Evolutionary conservation across 1,140 invertebrate genomes (phyloP).

Genomic region (Rhyzopertha dominica): DNA sequence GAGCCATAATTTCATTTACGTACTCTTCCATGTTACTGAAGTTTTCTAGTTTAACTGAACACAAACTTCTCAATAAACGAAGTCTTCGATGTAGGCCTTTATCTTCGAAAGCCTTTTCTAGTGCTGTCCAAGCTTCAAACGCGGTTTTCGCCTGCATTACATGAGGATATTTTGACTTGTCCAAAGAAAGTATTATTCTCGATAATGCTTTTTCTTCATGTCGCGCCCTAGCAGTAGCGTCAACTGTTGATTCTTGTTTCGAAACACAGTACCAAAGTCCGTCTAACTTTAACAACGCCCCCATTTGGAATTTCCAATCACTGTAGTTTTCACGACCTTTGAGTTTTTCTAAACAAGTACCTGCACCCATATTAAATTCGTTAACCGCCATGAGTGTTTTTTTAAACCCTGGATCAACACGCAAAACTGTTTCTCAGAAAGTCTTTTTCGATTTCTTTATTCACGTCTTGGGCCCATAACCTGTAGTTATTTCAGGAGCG

Average conservation of each 20-base stretch:
- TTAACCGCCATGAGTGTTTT: conserved; percentile 13
- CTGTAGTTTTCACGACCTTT: conserved; percentile 16
- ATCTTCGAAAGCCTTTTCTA: conserved; percentile 10
- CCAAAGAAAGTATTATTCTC: conserved; percentile 3
- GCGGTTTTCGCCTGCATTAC: too few relatives aligned
- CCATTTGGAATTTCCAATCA: conserved; percentile 17
- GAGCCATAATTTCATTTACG: conserved; percentile 9
- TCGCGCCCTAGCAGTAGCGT: conserved; percentile 1
- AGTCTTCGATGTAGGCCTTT: conserved; percentile 8
- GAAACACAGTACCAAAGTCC: conserved; percentile 15
- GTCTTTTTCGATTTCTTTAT: too few relatives aligned
- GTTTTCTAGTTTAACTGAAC: conserved; percentile 10
- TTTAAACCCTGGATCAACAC: too few relatives aligned
- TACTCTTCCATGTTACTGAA: conserved; percentile 10
- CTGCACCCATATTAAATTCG: background rate
- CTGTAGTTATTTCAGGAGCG: too few relatives aligned
- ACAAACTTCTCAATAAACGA: conserved; percentile 6
- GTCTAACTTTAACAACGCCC: conserved; percentile 8
- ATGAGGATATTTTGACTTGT: too few relatives aligned
- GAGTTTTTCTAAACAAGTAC: conserved; percentile 9
- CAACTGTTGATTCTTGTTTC: conserved; percentile 1
- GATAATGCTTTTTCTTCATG: background rate
- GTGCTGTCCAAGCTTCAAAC: conserved; percentile 2
- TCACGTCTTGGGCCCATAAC: too few relatives aligned
- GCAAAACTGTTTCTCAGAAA: too few relatives aligned